phyloP scores from a whole-genome alignment of 2,797 vertebrate genomes.

The Vespertilio murinus region DNA sequence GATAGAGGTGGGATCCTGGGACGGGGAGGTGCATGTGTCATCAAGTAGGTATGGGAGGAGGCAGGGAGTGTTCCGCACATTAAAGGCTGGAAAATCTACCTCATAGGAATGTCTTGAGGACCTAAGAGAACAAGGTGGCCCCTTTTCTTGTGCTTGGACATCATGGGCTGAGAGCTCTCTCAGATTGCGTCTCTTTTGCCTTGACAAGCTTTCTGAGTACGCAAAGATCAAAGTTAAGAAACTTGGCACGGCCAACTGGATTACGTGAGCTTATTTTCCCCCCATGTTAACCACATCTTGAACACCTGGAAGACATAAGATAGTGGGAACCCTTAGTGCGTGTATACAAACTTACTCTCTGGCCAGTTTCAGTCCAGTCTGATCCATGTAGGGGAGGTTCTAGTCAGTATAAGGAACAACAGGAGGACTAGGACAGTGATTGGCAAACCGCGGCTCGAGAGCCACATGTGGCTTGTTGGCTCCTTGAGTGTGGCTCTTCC shows the following conservation, averaged over 20 bases:
- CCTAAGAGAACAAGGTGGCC: not conserved
- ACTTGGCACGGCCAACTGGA: not conserved
- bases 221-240: constrained; percentile 59
- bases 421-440: not conserved
- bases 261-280: not conserved
- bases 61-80: constrained; percentile 21
- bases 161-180: not conserved
- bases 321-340: not conserved
- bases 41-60: not conserved
- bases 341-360: not conserved
- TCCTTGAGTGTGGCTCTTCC: no score
- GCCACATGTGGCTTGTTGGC: no score
- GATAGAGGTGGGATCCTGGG: not conserved
- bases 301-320: constrained; percentile 53
- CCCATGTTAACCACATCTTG: constrained; percentile 9
- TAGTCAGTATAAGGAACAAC: constrained; percentile 21
- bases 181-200: constrained; percentile 5
- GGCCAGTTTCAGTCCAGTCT: not conserved
- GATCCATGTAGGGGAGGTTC: not conserved
- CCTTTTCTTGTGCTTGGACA: constrained; percentile 11
- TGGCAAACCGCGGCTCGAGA: no score
- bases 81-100: constrained; percentile 44
- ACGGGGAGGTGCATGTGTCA: not conserved
- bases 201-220: constrained; percentile 36
- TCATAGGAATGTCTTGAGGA: constrained; percentile 26